These are phyloP conservation scores for Drosophila orosa DNA, from an alignment of 1,140 invertebrate species.

Conservation along the genomic window DNA sequence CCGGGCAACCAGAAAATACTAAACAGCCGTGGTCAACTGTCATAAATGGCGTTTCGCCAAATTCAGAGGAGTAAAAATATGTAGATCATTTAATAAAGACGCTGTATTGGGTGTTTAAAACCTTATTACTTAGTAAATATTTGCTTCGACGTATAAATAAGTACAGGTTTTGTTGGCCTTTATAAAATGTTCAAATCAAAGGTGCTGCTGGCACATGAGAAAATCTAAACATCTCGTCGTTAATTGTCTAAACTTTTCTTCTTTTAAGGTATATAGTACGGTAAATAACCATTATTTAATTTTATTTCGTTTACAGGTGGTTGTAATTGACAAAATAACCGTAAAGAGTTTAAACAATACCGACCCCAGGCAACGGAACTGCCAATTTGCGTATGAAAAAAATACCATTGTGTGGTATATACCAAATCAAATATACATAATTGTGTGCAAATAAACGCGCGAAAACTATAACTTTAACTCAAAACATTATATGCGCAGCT, in stretches of 20 bases:
- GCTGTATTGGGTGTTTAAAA: background rate
- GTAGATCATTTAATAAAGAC: background rate
- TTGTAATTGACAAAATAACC: constrained; percentile 1
- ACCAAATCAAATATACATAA: constrained; percentile 17
- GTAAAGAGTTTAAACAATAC: constrained; percentile 19
- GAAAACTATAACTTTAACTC: constrained; percentile 24
- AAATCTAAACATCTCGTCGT: background rate
- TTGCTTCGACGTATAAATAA: too few relatives aligned
- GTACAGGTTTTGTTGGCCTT: background rate
- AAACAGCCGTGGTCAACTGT: background rate
- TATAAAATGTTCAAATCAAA: background rate
- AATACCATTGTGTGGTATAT: constrained; percentile 19
- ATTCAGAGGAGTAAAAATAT: background rate
- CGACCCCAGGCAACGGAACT: constrained; percentile 2
- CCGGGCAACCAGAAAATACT: background rate
- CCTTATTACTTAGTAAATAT: background rate
- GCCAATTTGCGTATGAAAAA: constrained; percentile 1
- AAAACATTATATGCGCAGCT: background rate
- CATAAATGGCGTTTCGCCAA: background rate
- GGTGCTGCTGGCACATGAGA: background rate
- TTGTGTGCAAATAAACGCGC: constrained; percentile 29
- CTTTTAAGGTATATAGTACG: background rate
- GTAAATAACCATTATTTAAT: background rate
- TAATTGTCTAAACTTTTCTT: background rate
- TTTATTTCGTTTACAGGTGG: constrained; percentile 7